phyloP scores from a whole-genome alignment of 2,888 invertebrate genomes.

The Tillus elongatus region DNA sequence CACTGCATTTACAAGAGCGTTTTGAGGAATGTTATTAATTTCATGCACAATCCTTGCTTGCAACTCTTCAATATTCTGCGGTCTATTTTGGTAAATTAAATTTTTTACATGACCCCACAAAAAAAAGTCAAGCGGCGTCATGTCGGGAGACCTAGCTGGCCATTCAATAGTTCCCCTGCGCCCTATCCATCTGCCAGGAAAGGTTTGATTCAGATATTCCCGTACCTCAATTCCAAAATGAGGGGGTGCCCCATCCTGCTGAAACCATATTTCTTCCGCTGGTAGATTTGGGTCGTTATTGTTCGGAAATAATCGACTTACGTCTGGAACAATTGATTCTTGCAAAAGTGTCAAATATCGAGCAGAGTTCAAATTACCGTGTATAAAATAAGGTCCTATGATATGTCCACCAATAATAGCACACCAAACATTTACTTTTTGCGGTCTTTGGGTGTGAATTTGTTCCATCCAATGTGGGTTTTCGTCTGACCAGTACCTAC shows the following conservation, averaged over 20 bases:
- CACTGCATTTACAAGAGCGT: no score
- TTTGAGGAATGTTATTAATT: no score
- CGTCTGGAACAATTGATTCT: no score
- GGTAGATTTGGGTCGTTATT: neutral
- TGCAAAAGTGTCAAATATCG: neutral
- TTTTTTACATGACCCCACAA: no score
- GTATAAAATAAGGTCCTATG: neutral
- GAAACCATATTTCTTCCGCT: neutral
- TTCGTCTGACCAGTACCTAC: neutral
- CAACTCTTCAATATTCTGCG: no score
- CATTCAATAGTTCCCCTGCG: neutral
- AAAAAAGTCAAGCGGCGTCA: no score
- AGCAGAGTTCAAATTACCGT: neutral
- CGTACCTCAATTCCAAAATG: no score
- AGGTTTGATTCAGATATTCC: neutral
- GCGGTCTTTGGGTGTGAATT: neutral
- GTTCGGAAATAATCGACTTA: no score
- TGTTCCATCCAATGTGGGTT: neutral
- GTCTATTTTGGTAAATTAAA: no score
- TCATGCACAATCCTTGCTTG: no score
- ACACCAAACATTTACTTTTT: neutral
- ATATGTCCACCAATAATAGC: neutral
- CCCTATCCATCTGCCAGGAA: slow-evolving; percentile 2
- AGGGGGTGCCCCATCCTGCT: neutral
- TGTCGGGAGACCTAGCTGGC: no score